Percentiles rank a stretch among this genome's conserved stretches.
Evolutionary conservation across 2,888 invertebrate genomes (phyloP).

Genomic region (Augiades crinisus): DNA sequence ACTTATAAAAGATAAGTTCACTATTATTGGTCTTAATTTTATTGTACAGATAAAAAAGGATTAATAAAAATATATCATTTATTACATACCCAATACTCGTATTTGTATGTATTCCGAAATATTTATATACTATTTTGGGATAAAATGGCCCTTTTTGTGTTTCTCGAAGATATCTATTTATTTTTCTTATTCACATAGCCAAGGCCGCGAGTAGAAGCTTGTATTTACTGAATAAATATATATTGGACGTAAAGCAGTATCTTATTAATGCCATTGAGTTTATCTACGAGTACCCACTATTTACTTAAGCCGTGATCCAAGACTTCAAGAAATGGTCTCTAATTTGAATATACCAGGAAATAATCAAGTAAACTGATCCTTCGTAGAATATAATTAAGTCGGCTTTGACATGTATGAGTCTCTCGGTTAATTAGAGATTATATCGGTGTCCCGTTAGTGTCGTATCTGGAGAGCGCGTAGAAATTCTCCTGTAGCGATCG

Average conservation of each 20-base stretch:
- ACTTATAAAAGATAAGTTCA: no score
- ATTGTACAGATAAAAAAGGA: no score
- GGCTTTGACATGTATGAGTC: constrained; percentile 49
- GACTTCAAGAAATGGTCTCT: background rate
- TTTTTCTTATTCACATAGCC: no score
- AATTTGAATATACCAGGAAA: constrained; percentile 23
- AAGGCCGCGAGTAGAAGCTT: no score
- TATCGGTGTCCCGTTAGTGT: constrained; percentile 66
- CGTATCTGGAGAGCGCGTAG: constrained; percentile 50
- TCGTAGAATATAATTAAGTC: constrained; percentile 39
- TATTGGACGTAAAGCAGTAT: no score
- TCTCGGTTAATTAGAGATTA: constrained; percentile 47
- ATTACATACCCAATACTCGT: no score
- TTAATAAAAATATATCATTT: no score
- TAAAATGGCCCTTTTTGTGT: no score
- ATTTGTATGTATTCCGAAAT: no score
- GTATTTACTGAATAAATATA: background rate
- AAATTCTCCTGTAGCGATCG: constrained; percentile 63
- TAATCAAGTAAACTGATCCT: constrained; percentile 22
- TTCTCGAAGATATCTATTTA: no score
- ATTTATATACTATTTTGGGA: no score
- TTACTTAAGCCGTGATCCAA: background rate
- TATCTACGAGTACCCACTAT: background rate
- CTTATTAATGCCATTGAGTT: background rate
- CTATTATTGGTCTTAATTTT: no score